Conservation (phyloP, 2,888 invertebrate genomes). For the Clistopyga incitator region DNA sequence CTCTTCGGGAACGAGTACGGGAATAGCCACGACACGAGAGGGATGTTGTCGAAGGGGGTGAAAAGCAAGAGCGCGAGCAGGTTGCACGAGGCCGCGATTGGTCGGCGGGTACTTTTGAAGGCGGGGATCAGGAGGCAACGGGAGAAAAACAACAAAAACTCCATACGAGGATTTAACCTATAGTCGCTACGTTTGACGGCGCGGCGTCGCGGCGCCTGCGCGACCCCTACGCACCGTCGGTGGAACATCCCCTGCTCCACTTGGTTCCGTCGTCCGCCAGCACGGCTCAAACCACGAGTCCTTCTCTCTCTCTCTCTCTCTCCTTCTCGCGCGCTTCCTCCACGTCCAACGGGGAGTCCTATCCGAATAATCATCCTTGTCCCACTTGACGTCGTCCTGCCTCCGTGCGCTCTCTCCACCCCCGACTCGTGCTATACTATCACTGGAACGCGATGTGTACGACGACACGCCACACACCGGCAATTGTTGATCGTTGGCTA, state of each 20-base stretch:
- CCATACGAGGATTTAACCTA: conserved; percentile 83
- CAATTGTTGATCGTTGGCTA: conserved; percentile 82
- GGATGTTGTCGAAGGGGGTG: conserved; percentile 43
- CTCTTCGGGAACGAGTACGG: not conserved
- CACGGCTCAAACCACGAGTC: conserved; percentile 49
- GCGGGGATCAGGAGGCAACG: conserved; percentile 84
- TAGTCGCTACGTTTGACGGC: conserved; percentile 83
- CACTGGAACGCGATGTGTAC: conserved; percentile 34
- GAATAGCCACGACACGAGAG: not conserved
- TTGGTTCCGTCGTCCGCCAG: conserved; percentile 46
- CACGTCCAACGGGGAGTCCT: not conserved
- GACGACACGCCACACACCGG: conserved; percentile 68
- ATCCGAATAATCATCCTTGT: conserved; percentile 18
- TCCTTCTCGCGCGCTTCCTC: not conserved
- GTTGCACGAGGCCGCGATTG: conserved; percentile 75
- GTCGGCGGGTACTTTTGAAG: conserved; percentile 82
- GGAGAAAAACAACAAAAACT: conserved; percentile 83
- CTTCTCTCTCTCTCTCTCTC: conserved; percentile 15
- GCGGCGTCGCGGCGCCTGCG: conserved; percentile 70
- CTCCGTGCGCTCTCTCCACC: conserved; percentile 43
- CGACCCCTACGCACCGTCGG: conserved; percentile 41
- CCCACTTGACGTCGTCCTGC: conserved; percentile 57
- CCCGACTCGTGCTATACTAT: conserved; percentile 8
- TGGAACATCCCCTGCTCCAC: conserved; percentile 57
- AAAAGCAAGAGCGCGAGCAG: not conserved